Evolutionary conservation across 2,113 vertebrate species (phyloP), one percentile per base, ranked within the genome.

Genomic region (Psammodynastes pulverulentus): DNA sequence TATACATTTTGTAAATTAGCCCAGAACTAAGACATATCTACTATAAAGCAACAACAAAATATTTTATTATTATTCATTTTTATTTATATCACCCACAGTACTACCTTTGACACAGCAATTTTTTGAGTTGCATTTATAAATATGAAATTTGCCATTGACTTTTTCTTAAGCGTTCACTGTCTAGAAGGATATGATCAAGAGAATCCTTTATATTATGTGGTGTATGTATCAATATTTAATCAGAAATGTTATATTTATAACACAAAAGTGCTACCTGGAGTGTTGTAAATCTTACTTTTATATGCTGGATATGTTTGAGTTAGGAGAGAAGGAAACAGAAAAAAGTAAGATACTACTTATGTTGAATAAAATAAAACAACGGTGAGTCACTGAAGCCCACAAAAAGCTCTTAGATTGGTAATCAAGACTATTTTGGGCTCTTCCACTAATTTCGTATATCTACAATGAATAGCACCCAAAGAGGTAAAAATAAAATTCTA

Each of bases 221-320:
- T 91, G 15, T 0, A 0, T 94, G 34, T 93, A 90, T 95, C 92
- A 90, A 53, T 86, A 92, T 51, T 79, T 85, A 92, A 94, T 92
- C 92, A 91, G 93, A 84, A 92, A 92, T 93, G 93, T 95, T 95
- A 95, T 84, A 84, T 95, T 96, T 96, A 91, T 87, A 96, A 93
- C 94, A 93, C 95, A 94, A 96, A 56, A 95, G 94, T 96, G 94
- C 96, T 95, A 97, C 94, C 96, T 96, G 94, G 95, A 97, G 96
- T 93, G 94, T 94, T 93, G n/a, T 86, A 96, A 94, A 91, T 88
- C 67, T 0, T 90, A 91, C 94, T 90, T 95, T 91, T 87, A 91
- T 84, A n/a, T 45, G n/a, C 88, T 79, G 90, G 86, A 58, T 46
- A 51, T 56, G 21, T 86, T 88, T 95, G 94, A 94, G 93, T 95